Base-by-base conservation (phyloP, 2,113 vertebrate species). In the Scolopax mira region DNA sequence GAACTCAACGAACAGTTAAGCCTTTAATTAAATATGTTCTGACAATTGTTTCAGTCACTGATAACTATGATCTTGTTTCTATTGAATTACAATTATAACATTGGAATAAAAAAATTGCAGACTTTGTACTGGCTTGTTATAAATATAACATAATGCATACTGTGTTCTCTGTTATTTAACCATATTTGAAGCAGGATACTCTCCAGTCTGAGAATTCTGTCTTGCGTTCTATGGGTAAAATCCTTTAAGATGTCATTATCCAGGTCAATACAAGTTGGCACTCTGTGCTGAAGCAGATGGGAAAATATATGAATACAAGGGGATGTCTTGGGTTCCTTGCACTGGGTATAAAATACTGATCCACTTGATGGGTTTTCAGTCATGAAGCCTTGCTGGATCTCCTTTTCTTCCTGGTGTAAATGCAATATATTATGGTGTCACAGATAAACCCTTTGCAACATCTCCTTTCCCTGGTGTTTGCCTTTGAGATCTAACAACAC, bases 81-180 rank as follows among this genome's bases (percentile, higher is more conserved):
- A 60, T 57, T 89, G 79, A 90, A 84, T 89, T 94, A 73, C 90
- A 97, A 96, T 97, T 97, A 97, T 16, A 96, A 93, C 87, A 95
- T 82, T 89, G 82, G 79, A 92, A 37, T 87, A 92, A 77, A 94
- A 93, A 95, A 96, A 97, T 97, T 97, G 97, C 80, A 96, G 97
- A 94, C 79, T 95, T 85, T 51, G 62, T 87, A 51, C 71, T 72
- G 81, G 65, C 35, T 94, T 75, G 90, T 89, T 95, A 94, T 91
- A 97, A 84, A 84, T 95, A 97, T 71, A 95, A 89, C 90, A 94
- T 93, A 93, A 95, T 92, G 72, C 51, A 23, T 86, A 88, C 80
- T 66, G 52, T 95, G 66, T 39, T 91, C 90, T 94, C 94, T 96
- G 86, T 93, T 94, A 90, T 88, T 94, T 93, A 83, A 89, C 94